A percentile compares a stretch with the other conserved stretches of the same genome.
phyloP scores from a whole-genome alignment of 2,113 vertebrate genomes.

The Cranoglanis bouderius region DNA sequence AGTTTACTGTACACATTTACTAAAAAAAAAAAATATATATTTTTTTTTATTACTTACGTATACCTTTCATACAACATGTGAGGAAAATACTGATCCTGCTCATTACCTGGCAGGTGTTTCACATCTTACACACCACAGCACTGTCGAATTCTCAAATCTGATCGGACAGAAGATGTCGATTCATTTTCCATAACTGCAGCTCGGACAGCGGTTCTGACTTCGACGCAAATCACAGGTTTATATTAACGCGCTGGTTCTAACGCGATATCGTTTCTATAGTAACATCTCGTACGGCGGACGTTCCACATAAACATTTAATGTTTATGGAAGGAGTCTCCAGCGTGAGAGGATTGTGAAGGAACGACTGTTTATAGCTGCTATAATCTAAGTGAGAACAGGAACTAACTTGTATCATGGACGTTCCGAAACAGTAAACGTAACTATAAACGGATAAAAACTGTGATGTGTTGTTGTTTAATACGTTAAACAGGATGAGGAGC shows the following conservation, averaged over 20 bases:
- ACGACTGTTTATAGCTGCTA: no score
- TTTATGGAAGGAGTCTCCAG: no score
- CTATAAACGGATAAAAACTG: no score
- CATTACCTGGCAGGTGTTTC: neutral
- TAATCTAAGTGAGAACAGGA: neutral
- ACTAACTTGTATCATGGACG: neutral
- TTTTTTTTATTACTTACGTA: neutral
- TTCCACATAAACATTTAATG: no score
- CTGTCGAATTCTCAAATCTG: neutral
- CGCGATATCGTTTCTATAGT: neutral
- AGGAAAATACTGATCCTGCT: neutral
- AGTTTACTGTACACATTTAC: neutral
- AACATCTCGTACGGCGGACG: neutral
- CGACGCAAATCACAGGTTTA: no score
- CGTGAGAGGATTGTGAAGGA: no score
- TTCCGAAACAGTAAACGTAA: no score
- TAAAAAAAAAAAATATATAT: neutral
- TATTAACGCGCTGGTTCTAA: neutral
- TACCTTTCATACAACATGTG: neutral
- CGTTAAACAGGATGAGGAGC: no score
- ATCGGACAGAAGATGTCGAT: neutral
- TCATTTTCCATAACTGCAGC: neutral
- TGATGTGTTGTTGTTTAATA: no score
- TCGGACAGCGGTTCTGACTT: neutral
- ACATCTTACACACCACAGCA: neutral